Evolutionary conservation across 2,888 invertebrate species (phyloP).

Genomic region (Mechanitis mazaeus): DNA sequence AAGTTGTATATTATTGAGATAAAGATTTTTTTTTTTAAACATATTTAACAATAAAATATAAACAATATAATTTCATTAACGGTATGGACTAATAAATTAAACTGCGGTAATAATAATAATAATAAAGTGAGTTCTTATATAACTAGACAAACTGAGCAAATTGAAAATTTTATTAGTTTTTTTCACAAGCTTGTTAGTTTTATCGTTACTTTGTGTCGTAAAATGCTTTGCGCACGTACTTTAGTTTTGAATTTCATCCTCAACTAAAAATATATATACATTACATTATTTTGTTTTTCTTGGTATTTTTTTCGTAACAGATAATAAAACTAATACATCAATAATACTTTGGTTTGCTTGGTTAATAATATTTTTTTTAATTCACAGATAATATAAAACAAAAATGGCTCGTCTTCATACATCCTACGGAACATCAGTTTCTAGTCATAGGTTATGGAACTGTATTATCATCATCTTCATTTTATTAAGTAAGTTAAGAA

Average conservation of each 20-base stretch:
- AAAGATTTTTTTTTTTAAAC: too few species aligned
- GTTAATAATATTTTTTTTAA: too few species aligned
- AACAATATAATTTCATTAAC: too few species aligned
- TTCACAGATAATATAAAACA: slow-evolving; percentile 48
- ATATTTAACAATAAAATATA: too few species aligned
- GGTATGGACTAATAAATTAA: too few species aligned
- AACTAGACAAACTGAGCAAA: not conserved
- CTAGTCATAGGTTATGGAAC: slow-evolving; percentile 66
- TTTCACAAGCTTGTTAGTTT: slow-evolving; percentile 16
- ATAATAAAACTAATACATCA: too few species aligned
- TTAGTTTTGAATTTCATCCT: not conserved
- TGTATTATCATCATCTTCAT: slow-evolving; percentile 50
- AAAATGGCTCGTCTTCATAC: slow-evolving; percentile 57
- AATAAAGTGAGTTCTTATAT: not conserved
- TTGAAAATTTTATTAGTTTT: not conserved
- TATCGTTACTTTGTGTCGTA: slow-evolving; percentile 20
- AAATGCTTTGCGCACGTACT: slow-evolving; percentile 6
- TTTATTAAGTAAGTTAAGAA: slow-evolving; percentile 53
- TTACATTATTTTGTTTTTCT: too few species aligned
- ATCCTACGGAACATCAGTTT: slow-evolving; percentile 37
- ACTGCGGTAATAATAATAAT: not conserved
- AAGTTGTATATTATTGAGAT: too few species aligned
- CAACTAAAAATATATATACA: too few species aligned
- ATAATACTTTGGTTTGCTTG: too few species aligned
- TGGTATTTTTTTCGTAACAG: too few species aligned